Evolutionary conservation across 2,113 vertebrate species (phyloP), one percentile per base, ranked within the genome.

Genomic region (Corydoras sp.): DNA sequence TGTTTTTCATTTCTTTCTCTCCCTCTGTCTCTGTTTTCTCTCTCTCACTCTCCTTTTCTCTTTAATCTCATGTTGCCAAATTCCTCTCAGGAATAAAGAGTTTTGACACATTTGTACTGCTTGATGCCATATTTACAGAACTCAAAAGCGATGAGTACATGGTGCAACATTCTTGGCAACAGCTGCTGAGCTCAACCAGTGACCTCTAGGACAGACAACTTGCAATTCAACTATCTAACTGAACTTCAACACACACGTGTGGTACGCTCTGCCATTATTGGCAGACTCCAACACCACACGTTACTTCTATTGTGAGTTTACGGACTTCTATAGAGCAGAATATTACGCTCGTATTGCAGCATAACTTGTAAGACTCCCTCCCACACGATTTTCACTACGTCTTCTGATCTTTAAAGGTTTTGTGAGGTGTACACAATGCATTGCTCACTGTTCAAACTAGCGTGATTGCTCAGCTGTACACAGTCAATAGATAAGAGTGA

Each of bases 401-500:
- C 76, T 75, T 67, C 58, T 69, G 32, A 66, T 66, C 69, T 79
- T 76, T 73, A 62, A 77, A 72, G 56, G 50, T 58, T 65, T 78
- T 78, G 66, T 18, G 18, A n/a, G 12, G 10, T 60, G 65, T 72
- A 68, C 68, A 79, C 76, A 82, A 65, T 79, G 51, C 43, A 30
- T 43, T 14, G 48, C 63, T 73, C 14, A 48, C 64, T 77, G 53
- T 76, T 78, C 64, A 77, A 66, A 78, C 53, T 55, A 71, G 53
- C 10, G 8, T 67, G 76, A 84, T 84, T 83, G 81, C 75, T 64
- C 73, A 80, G 81, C 76, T 78, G 76, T 66, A 74, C 59, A 24
- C 54, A 74, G 61, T 55, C 65, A 65, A 68, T 71, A 72, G 51
- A 59, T 75, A 51, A 24, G 32, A 64, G 51, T 32, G 48, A 49